These are phyloP conservation scores for Agrenia bidenticulata DNA, from an alignment of 2,888 invertebrate genomes.

Conservation along the genomic window DNA sequence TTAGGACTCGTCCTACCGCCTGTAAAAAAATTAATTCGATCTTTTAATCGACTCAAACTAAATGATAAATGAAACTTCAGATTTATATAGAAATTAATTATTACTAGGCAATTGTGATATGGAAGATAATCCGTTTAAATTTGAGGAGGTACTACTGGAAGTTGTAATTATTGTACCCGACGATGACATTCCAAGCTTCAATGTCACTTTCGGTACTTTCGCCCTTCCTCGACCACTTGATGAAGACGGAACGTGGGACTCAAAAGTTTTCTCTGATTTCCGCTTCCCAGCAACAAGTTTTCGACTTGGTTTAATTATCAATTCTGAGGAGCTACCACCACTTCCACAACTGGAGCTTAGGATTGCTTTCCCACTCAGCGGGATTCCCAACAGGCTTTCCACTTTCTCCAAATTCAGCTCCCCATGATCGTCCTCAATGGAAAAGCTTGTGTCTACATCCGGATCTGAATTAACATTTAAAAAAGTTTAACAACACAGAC, in stretches of 20 bases:
- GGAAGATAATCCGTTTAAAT: too few species aligned
- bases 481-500: too few species aligned
- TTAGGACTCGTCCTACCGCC: not conserved
- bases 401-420: slow-evolving; percentile 6
- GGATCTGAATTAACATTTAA: too few species aligned
- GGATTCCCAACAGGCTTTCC: slow-evolving; percentile 6
- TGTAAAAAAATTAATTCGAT: too few species aligned
- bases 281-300: not conserved
- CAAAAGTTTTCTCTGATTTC: not conserved
- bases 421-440: not conserved
- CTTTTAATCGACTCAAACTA: too few species aligned
- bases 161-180: not conserved
- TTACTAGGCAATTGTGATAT: too few species aligned
- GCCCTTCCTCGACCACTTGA: not conserved
- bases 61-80: too few species aligned
- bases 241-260: not conserved
- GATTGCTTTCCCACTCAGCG: not conserved
- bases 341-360: not conserved
- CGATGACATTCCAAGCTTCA: not conserved
- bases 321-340: not conserved
- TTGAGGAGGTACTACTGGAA: too few species aligned
- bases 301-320: not conserved
- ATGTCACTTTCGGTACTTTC: not conserved
- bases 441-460: too few species aligned
- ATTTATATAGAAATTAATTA: too few species aligned